These are phyloP conservation scores for Leuctra nigra DNA, from an alignment of 2,888 invertebrate species.

Conservation along the genomic window DNA sequence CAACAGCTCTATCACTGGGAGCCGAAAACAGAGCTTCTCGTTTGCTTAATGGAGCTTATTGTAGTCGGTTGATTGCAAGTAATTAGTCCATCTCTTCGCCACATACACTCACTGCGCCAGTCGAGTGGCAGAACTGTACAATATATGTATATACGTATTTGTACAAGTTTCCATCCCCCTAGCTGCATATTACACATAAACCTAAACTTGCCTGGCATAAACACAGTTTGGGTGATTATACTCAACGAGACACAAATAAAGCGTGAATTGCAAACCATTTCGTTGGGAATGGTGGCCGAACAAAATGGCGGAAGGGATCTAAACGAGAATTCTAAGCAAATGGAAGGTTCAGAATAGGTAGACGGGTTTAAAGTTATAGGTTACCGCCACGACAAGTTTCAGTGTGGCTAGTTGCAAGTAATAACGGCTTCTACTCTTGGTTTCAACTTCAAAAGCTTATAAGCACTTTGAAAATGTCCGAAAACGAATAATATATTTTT, in stretches of 20 bases:
- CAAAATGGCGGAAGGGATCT: no score
- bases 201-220: not conserved
- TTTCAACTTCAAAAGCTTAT: no score
- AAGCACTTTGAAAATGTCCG: no score
- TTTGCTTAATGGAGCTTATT: slow-evolving; percentile 46
- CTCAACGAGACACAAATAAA: not conserved
- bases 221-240: not conserved
- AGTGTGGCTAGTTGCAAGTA: no score
- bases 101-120: not conserved
- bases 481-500: no score
- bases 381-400: no score
- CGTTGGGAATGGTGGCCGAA: not conserved
- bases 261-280: not conserved
- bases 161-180: slow-evolving; percentile 6
- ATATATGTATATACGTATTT: not conserved
- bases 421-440: no score
- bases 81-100: slow-evolving; percentile 48
- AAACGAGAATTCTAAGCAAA: no score
- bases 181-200: slow-evolving; percentile 9
- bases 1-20: no score
- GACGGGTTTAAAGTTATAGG: no score
- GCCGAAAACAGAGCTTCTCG: slow-evolving; percentile 9
- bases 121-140: no score
- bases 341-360: no score
- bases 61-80: slow-evolving; percentile 51